Conservation (phyloP, 2,888 invertebrate species). For the Himalopsyche tibetana region DNA sequence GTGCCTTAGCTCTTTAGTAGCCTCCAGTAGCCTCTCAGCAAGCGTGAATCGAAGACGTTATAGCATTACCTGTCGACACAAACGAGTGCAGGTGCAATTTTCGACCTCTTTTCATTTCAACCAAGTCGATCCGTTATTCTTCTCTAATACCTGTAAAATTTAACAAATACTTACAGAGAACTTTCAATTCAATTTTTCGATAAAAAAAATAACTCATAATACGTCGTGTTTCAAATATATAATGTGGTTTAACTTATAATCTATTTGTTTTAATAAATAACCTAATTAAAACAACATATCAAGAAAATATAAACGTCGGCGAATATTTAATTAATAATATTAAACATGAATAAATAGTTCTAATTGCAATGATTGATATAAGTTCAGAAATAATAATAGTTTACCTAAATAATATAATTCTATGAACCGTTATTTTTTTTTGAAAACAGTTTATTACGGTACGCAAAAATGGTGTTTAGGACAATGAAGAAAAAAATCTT, state of each 20-base stretch:
- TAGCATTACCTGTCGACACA: not conserved
- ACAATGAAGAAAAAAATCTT: slow-evolving; percentile 18
- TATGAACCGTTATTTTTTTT: slow-evolving; percentile 13
- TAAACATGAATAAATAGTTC: not conserved
- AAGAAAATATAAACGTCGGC: no score
- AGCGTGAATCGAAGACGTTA: not conserved
- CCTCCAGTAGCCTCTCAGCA: not conserved
- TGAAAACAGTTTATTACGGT: slow-evolving; percentile 6
- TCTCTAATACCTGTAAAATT: not conserved
- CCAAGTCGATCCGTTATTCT: slow-evolving; percentile 1
- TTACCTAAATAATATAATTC: not conserved
- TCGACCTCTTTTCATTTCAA: slow-evolving; percentile 26
- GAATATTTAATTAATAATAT: not conserved
- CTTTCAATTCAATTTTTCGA: not conserved
- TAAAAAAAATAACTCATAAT: not conserved
- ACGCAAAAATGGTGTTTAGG: slow-evolving; percentile 38
- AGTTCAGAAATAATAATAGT: not conserved
- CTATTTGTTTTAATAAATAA: not conserved
- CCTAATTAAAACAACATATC: not conserved
- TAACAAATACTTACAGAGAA: not conserved
- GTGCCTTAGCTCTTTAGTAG: not conserved
- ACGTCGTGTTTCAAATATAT: not conserved
- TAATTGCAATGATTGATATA: not conserved
- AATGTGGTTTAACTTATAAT: not conserved
- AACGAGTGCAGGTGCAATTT: slow-evolving; percentile 15